Percentiles rank a stretch among this genome's conserved stretches.
phyloP scores from a whole-genome alignment of 2,113 vertebrate species.

The Trinectes maculatus region DNA sequence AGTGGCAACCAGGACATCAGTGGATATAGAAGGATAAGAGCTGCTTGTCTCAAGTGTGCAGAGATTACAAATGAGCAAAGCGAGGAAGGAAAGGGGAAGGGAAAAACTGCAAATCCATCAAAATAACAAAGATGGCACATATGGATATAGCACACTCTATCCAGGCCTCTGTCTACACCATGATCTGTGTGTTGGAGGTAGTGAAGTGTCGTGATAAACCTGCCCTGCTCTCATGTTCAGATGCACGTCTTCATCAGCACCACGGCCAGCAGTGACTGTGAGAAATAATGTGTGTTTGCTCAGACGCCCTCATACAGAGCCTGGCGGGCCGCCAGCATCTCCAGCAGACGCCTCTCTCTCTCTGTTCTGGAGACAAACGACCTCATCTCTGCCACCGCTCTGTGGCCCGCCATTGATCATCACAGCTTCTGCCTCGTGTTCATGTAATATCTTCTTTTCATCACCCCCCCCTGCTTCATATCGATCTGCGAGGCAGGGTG shows the following conservation, averaged over 20 bases:
- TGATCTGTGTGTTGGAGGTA: neutral
- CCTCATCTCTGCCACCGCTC: constrained; percentile 43
- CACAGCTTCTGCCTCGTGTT: constrained; percentile 16
- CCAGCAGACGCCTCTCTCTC: constrained; percentile 34
- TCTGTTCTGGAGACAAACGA: constrained; percentile 60
- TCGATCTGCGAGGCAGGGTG: constrained; percentile 50
- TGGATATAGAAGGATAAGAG: neutral
- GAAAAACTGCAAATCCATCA: constrained; percentile 1
- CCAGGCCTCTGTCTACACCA: constrained; percentile 18
- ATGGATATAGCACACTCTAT: constrained; percentile 18
- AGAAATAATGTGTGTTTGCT: constrained; percentile 49
- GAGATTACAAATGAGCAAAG: neutral
- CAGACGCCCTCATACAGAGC: constrained; percentile 40
- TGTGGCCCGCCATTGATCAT: constrained; percentile 64
- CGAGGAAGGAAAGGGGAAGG: accelerated
- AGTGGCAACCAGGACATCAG: constrained; percentile 39
- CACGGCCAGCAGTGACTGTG: constrained; percentile 55
- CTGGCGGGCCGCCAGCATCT: constrained; percentile 44
- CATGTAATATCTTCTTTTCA: constrained; percentile 43
- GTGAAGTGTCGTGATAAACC: constrained; percentile 2
- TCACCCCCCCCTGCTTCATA: constrained; percentile 51
- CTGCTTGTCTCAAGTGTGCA: neutral
- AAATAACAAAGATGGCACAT: constrained; percentile 7
- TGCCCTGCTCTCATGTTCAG: constrained; percentile 23
- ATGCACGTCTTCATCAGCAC: constrained; percentile 60